These are phyloP conservation scores for Chionodraco myersi DNA, from an alignment of 2,113 vertebrate genomes.

Conservation along the genomic window DNA sequence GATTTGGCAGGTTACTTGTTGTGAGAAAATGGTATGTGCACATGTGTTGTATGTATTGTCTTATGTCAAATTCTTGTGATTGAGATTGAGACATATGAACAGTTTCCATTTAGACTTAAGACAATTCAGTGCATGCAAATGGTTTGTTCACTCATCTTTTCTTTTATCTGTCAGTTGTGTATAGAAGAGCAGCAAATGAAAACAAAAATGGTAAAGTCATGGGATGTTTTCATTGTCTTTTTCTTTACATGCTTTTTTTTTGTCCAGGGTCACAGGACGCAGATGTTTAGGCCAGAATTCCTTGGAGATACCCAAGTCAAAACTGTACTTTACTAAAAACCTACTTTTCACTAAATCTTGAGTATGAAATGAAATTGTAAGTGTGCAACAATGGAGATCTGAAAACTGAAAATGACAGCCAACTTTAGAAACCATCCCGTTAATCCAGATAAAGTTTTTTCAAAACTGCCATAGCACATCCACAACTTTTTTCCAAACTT, in stretches of 20 bases:
- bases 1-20: constrained; percentile 8
- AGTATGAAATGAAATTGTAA: background rate
- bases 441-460: too few relatives aligned
- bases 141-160: background rate
- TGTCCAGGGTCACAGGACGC: background rate
- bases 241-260: constrained; percentile 7
- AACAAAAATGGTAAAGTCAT: constrained; percentile 11
- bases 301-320: background rate
- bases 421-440: background rate
- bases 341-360: background rate
- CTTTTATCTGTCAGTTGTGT: constrained; percentile 5
- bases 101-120: background rate
- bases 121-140: background rate
- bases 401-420: background rate
- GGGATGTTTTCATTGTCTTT: constrained; percentile 7
- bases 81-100: constrained; percentile 2
- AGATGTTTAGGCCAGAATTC: background rate
- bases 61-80: background rate
- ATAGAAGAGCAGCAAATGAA: background rate
- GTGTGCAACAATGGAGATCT: background rate
- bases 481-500: background rate
- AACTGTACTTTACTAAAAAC: background rate
- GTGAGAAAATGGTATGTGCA: background rate
- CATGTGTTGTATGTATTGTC: background rate
- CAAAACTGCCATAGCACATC: background rate